A percentile compares a stretch with the other conserved stretches of the same genome.
These are phyloP conservation scores for Euzophera pinguis DNA, from an alignment of 2,888 invertebrate genomes.

Conservation along the genomic window DNA sequence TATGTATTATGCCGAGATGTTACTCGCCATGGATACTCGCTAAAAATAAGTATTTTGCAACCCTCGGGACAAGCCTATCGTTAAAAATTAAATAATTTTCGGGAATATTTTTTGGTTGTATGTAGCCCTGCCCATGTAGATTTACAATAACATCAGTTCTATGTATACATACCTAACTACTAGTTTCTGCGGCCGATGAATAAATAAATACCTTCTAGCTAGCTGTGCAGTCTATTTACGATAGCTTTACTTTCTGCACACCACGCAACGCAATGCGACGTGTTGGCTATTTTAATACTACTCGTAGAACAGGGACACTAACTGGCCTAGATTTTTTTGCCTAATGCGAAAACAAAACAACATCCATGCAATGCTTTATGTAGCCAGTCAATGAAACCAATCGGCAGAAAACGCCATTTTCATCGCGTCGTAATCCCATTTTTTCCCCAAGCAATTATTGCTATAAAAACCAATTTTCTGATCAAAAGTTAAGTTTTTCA, in stretches of 20 bases:
- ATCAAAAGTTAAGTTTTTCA: constrained; percentile 33
- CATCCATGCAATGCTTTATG: constrained; percentile 3
- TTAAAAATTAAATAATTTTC: too few species aligned
- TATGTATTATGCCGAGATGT: too few species aligned
- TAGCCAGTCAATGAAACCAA: constrained; percentile 8
- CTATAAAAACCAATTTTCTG: constrained; percentile 15
- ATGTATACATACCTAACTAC: too few species aligned
- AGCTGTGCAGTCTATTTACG: constrained; percentile 51
- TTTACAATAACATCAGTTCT: too few species aligned
- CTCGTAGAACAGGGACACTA: constrained; percentile 47
- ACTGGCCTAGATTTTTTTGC: constrained; percentile 61
- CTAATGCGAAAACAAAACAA: constrained; percentile 33
- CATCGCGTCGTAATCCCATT: constrained; percentile 5
- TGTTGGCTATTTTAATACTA: constrained; percentile 43
- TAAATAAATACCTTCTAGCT: constrained; percentile 2
- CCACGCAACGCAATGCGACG: constrained; percentile 45
- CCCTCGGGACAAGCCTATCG: too few species aligned
- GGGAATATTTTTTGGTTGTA: too few species aligned
- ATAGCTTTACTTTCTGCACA: constrained; percentile 55
- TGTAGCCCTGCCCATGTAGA: too few species aligned
- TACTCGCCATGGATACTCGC: too few species aligned
- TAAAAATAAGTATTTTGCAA: too few species aligned
- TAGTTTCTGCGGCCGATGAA: too few species aligned
- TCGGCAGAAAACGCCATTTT: constrained; percentile 14
- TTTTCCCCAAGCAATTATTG: not conserved